Evolutionary conservation across 2,888 invertebrate genomes (phyloP).

Genomic region (Drosophila siamana): DNA sequence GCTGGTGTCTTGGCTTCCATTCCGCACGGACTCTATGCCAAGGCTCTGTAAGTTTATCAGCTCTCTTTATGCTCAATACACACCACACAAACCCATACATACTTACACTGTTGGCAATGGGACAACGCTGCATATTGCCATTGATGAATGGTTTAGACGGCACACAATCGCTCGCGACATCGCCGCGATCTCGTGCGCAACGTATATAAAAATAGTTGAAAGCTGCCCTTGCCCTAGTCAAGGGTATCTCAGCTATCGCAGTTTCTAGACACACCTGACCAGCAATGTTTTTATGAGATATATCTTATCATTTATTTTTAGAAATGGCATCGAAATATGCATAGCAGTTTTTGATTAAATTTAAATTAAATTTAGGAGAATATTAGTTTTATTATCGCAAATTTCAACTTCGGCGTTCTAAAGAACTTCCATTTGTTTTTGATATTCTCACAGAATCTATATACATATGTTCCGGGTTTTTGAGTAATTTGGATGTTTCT

Average conservation of each 20-base stretch:
- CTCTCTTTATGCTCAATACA: not conserved
- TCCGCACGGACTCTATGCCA: slow-evolving; percentile 96
- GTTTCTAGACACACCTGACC: not conserved
- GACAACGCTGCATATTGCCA: slow-evolving; percentile 51
- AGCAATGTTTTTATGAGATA: not conserved
- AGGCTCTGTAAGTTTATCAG: slow-evolving; percentile 90
- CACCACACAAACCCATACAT: slow-evolving; percentile 17
- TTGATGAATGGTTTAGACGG: slow-evolving; percentile 58
- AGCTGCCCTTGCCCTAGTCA: slow-evolving; percentile 34
- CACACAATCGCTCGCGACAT: slow-evolving; percentile 44
- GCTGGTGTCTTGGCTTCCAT: slow-evolving; percentile 98
- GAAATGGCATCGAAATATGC: not conserved
- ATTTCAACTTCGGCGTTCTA: not conserved
- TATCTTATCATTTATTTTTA: slow-evolving; percentile 34
- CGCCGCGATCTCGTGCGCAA: slow-evolving; percentile 72
- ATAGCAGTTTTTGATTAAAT: not conserved
- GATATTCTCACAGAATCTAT: not conserved
- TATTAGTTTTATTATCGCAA: not conserved
- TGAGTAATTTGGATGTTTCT: too few species aligned
- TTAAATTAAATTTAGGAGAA: not conserved
- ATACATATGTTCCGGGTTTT: too few species aligned
- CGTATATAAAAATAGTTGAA: slow-evolving; percentile 51
- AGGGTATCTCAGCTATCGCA: slow-evolving; percentile 7
- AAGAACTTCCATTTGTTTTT: not conserved
- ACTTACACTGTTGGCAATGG: slow-evolving; percentile 43